Conservation (phyloP, 2,888 invertebrate genomes). For the Epinotia ramella region DNA sequence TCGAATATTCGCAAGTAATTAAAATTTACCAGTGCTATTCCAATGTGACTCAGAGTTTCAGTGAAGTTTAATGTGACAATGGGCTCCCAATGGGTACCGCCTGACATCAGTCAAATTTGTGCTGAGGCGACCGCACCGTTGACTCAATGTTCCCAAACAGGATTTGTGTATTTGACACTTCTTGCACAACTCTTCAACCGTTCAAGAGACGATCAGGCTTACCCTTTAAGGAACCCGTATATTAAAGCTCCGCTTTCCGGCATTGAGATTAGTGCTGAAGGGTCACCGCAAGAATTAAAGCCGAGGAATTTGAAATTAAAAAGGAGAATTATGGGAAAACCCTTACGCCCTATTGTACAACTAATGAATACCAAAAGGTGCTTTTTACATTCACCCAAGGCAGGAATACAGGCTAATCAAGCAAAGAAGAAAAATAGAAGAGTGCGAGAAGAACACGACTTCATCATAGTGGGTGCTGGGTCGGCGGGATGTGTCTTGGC, state of each 20-base stretch:
- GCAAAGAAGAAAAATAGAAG: constrained; percentile 55
- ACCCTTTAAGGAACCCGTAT: constrained; percentile 52
- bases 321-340: constrained; percentile 42
- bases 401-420: constrained; percentile 50
- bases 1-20: background rate
- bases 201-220: constrained; percentile 70
- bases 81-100: constrained; percentile 82
- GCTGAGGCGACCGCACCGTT: constrained; percentile 77
- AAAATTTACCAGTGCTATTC: background rate
- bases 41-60: background rate
- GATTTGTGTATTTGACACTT: constrained; percentile 85
- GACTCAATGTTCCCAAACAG: constrained; percentile 85
- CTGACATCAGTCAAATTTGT: constrained; percentile 84
- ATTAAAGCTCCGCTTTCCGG: constrained; percentile 39
- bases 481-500: constrained; percentile 89
- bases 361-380: constrained; percentile 54
- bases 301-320: constrained; percentile 45
- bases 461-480: constrained; percentile 88
- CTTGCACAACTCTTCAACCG: constrained; percentile 84
- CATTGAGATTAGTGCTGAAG: constrained; percentile 44
- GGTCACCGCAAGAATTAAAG: constrained; percentile 45
- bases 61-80: constrained; percentile 51
- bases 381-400: constrained; percentile 56
- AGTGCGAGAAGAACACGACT: constrained; percentile 81
- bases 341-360: constrained; percentile 49